Evolutionary conservation across 1,140 invertebrate species (phyloP).

Genomic region (Venustaconcha ellipsiformis): DNA sequence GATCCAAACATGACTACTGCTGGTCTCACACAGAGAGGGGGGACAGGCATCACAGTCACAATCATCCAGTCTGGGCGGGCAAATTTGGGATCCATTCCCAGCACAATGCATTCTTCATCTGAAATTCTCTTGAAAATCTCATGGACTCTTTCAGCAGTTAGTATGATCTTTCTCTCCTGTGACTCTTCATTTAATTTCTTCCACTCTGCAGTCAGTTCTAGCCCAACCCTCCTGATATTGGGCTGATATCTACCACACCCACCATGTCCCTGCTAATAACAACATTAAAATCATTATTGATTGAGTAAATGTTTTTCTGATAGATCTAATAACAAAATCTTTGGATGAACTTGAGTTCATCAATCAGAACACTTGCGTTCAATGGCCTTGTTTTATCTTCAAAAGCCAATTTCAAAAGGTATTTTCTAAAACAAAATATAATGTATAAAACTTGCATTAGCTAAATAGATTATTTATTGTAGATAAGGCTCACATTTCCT

Average conservation of each 20-base stretch:
- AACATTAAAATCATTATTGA: not conserved
- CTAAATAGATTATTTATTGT: too few relatives aligned
- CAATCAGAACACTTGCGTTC: too few relatives aligned
- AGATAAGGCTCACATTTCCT: too few relatives aligned
- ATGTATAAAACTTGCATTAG: too few relatives aligned
- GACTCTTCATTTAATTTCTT: slow-evolving; percentile 98
- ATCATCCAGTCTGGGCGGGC: slow-evolving; percentile 99
- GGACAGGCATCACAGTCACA: slow-evolving; percentile 95
- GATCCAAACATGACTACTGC: slow-evolving; percentile 99
- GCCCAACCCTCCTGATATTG: slow-evolving; percentile 85
- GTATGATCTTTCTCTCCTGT: slow-evolving; percentile 79
- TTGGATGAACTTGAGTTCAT: too few relatives aligned
- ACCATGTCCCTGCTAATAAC: slow-evolving; percentile 80
- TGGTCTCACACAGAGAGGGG: slow-evolving; percentile 88
- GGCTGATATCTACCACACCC: slow-evolving; percentile 99
- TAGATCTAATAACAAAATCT: too few relatives aligned
- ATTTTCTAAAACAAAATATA: too few relatives aligned
- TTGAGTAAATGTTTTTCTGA: not conserved
- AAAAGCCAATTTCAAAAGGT: too few relatives aligned
- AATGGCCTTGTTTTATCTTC: too few relatives aligned
- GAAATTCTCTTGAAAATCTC: slow-evolving; percentile 98
- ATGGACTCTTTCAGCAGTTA: slow-evolving; percentile 95
- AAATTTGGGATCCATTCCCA: slow-evolving; percentile 97
- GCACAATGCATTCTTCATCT: slow-evolving; percentile 95
- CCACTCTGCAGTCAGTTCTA: slow-evolving; percentile 97